phyloP scores from a whole-genome alignment of 2,888 invertebrate genomes.

The Melanotus villosus region DNA sequence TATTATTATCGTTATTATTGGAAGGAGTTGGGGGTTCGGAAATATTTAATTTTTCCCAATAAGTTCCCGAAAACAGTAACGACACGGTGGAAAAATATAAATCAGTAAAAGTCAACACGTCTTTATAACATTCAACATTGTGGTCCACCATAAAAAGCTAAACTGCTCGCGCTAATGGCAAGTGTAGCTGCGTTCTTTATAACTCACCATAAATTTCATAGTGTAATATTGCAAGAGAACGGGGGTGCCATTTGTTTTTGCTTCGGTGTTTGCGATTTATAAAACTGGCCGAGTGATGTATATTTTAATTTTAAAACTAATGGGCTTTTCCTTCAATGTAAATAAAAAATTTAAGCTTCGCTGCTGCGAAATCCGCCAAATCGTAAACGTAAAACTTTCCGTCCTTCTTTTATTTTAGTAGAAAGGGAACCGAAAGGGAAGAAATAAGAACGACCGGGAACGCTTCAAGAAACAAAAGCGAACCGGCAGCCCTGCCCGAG shows the following conservation, averaged over 20 bases:
- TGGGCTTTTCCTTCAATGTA: conserved; percentile 64
- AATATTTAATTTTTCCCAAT: neutral
- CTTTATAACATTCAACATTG: conserved; percentile 62
- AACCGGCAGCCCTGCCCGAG: conserved; percentile 49
- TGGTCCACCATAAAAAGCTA: conserved; percentile 63
- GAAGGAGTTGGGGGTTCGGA: too few species aligned
- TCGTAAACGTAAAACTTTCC: conserved; percentile 60
- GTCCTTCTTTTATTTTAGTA: conserved; percentile 50
- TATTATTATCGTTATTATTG: too few species aligned
- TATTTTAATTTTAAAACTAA: conserved; percentile 68
- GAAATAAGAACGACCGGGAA: conserved; percentile 30
- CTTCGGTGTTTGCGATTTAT: conserved; percentile 60
- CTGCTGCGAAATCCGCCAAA: conserved; percentile 57
- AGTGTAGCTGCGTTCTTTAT: conserved; percentile 64
- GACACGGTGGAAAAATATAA: conserved; percentile 53
- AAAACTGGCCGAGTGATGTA: conserved; percentile 63
- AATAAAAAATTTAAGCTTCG: conserved; percentile 64
- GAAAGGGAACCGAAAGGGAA: conserved; percentile 34
- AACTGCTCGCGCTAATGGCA: conserved; percentile 65
- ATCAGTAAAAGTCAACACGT: conserved; percentile 62
- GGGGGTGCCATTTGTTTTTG: conserved; percentile 65
- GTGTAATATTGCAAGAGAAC: conserved; percentile 65
- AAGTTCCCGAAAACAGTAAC: conserved; percentile 8
- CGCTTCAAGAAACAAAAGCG: conserved; percentile 38
- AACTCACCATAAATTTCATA: conserved; percentile 66